Base-by-base conservation (phyloP, 2,888 invertebrate genomes). In the Furcula furcula region DNA sequence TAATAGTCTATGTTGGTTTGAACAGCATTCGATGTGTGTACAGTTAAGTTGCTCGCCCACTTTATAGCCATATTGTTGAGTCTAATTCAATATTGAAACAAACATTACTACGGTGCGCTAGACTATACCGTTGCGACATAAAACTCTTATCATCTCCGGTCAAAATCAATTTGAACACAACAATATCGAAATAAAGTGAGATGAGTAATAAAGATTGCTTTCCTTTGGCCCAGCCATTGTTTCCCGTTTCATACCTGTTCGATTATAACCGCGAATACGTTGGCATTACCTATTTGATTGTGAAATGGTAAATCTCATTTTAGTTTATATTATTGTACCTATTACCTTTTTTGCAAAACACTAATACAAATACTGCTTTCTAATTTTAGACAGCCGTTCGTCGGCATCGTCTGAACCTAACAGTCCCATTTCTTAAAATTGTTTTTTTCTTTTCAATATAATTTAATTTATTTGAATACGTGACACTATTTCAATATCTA, bases 161-260 rank as follows among this genome's bases (percentile, higher is more conserved):
- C 63, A 57, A 73, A 80, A 79, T 83, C 78, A 77, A 84, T 81
- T 79, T 73, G 52, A 66, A 70, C 65, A 60, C 60, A 65, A 77
- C 66, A 73, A 74, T 76, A 78, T 78, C 70, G 65, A 61, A 75
- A 66, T 74, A 70, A 68, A 74, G 64, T 65, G 55, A 68, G 76
- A 75, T 76, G 63, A 67, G 63, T 72, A 76, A 70, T 82, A 79
- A 76, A 82, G 80, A 82, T 82, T 77, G 67, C 53, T 65, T 68
- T 70, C 66, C 68, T 70, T 74, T 60, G 70, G 58, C 57, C 46
- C 51, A 52, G 57, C 72, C 58, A 79, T 83, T 82, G 79, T 83
- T 82, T 74, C 60, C 65, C 62, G 71, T 72, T 74, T 77, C 70
- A 73, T 77, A 77, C 34, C 29, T 34, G 22, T 69, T 63, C 64